Evolutionary conservation across 2,797 vertebrate genomes (phyloP), one percentile per base, ranked within the genome.

Genomic region (Diplodus puntazzo): DNA sequence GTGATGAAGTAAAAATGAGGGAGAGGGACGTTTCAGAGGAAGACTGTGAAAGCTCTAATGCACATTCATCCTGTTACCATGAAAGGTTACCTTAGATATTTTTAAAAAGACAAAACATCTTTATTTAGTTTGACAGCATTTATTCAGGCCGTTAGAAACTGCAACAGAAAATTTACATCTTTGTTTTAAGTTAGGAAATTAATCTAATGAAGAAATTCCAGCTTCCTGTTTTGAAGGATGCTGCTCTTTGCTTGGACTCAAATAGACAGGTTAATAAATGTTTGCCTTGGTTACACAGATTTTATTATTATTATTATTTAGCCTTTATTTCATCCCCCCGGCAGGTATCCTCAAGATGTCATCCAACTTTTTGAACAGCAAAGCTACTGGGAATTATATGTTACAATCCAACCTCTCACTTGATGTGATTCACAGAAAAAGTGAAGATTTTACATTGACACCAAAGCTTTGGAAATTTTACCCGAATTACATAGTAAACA

Each of bases 1-100:
- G 6, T 21, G 21, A 79, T 30, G 68, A 78, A 60, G 50, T 80
- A 25, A 69, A 79, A 79, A 3, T 39, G 4, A 65, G 80, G 74
- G 83, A 85, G 0, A 66, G 5, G 65, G 42, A 75, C 53, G 69
- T 77, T 46, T 75, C n/a, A 72, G 39, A 50, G 13, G 39, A n/a
- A 55, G 34, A 17, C 6, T 49, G 9, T 49, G 13, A 34, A 59
- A 20, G 9, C 39, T 0, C 50, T 0, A 21, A 20, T 18, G 39
- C 6, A n/a, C 20, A 30, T 20, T 53, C 11, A 58, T n/a, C 20
- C 20, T 45, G 18, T 6, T 8, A 65, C 1, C 25, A 75, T 17
- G 1, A 4, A 23, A 10, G 21, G 16, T 18, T 14, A 11, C 11
- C 20, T 20, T 55, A 52, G n/a, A 72, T 17, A 48, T 34, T 46